Evolutionary conservation across 2,888 invertebrate genomes (phyloP).

Genomic region (Xestia ashworthii): DNA sequence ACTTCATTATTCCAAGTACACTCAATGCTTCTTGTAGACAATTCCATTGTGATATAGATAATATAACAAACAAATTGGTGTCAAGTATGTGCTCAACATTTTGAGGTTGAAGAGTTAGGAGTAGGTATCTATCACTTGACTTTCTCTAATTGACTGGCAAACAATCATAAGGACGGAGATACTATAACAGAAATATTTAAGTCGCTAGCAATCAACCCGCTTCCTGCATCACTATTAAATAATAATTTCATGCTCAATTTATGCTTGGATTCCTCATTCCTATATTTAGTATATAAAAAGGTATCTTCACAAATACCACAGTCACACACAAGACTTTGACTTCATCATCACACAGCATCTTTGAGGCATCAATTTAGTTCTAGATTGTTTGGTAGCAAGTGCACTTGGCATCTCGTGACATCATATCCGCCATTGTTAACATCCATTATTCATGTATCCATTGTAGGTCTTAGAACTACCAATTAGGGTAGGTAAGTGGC

Average conservation of each 20-base stretch:
- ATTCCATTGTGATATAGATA: conserved; percentile 33
- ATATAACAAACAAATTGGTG: conserved; percentile 35
- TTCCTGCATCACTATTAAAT: conserved; percentile 25
- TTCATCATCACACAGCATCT: background rate
- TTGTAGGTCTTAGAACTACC: background rate
- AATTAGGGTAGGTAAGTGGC: conserved; percentile 27
- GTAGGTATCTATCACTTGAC: conserved; percentile 5
- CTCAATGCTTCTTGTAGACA: conserved; percentile 13
- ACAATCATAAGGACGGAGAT: conserved; percentile 14
- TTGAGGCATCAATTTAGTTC: conserved; percentile 1
- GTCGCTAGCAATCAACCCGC: conserved; percentile 11
- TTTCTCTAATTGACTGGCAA: conserved; percentile 25
- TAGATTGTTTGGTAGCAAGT: conserved; percentile 29
- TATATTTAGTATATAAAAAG: conserved; percentile 2
- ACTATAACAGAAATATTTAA: conserved; percentile 6
- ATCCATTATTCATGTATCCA: conserved; percentile 15
- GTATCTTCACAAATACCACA: background rate
- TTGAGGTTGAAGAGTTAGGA: conserved; percentile 17
- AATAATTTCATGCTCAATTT: conserved; percentile 8
- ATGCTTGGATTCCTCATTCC: conserved; percentile 11
- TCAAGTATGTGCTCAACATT: conserved; percentile 33
- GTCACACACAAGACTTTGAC: background rate
- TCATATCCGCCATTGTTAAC: conserved; percentile 27
- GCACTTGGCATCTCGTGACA: conserved; percentile 35
- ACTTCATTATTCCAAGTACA: conserved; percentile 23